Conservation (phyloP, 2,888 invertebrate genomes). For the Caenorhabditis sp. region DNA sequence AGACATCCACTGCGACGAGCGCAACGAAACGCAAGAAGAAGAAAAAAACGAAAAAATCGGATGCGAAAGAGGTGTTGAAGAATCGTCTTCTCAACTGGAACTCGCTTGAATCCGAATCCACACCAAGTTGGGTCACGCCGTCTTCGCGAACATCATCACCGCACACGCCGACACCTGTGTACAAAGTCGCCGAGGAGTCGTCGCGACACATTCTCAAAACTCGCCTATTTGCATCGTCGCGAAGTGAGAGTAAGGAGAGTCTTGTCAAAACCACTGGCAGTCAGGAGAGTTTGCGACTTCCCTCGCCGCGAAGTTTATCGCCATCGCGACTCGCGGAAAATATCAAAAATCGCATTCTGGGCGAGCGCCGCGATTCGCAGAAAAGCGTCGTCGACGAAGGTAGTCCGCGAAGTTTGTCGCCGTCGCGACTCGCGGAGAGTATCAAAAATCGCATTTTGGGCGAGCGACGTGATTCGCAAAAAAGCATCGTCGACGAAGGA, state of each 20-base stretch:
- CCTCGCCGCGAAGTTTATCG: not conserved
- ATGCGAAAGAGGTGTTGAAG: not conserved
- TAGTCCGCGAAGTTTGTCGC: not conserved
- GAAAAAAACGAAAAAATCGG: not conserved
- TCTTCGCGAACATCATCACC: not conserved
- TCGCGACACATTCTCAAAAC: no score
- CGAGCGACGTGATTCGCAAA: not conserved
- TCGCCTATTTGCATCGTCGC: no score
- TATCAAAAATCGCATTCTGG: not conserved
- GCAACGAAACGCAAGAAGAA: not conserved
- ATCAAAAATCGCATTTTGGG: not conserved
- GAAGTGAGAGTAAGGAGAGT: no score
- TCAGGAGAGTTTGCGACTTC: no score
- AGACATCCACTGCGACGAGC: conserved; percentile 16
- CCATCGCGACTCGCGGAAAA: not conserved
- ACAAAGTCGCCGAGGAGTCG: no score
- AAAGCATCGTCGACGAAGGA: not conserved
- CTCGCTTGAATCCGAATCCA: not conserved
- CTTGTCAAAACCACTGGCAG: no score
- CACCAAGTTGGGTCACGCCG: not conserved
- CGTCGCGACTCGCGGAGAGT: not conserved
- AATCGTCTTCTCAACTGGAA: not conserved
- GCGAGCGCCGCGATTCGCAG: not conserved
- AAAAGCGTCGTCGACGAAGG: not conserved
- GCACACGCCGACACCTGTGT: not conserved